These are phyloP conservation scores for Watsonalla binaria DNA, from an alignment of 2,888 invertebrate species.

Conservation along the genomic window DNA sequence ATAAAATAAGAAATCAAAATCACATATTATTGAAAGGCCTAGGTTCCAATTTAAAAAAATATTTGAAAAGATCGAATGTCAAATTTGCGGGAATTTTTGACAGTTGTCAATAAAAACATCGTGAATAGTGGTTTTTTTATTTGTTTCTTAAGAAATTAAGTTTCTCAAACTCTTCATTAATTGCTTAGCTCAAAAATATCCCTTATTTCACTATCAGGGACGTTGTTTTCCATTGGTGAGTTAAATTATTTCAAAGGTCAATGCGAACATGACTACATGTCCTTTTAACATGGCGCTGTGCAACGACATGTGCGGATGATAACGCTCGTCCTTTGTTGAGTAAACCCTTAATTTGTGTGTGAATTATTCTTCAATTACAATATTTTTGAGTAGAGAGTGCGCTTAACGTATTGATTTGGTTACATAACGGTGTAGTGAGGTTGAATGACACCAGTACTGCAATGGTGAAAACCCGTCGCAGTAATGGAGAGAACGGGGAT, in stretches of 20 bases:
- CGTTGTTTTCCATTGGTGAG: conserved; percentile 51
- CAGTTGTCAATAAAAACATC: conserved; percentile 74
- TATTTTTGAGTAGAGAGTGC: conserved; percentile 41
- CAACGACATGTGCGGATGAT: conserved; percentile 71
- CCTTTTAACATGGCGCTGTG: conserved; percentile 69
- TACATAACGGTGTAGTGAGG: conserved; percentile 51
- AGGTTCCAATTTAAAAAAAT: background rate
- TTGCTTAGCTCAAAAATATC: conserved; percentile 17
- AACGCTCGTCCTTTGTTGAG: conserved; percentile 64
- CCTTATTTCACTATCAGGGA: conserved; percentile 25
- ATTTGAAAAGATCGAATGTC: conserved; percentile 32
- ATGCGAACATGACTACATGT: conserved; percentile 39
- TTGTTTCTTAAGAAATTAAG: conserved; percentile 31
- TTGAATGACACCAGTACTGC: conserved; percentile 52
- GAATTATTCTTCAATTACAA: conserved; percentile 28
- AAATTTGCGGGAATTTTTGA: conserved; percentile 72
- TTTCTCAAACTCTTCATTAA: conserved; percentile 21
- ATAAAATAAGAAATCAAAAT: too few species aligned
- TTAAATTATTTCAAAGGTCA: conserved; percentile 38
- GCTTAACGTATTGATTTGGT: conserved; percentile 41
- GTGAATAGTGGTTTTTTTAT: conserved; percentile 43
- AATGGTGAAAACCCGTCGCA: conserved; percentile 79
- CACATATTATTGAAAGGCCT: background rate
- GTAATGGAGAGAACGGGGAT: conserved; percentile 75
- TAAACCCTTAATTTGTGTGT: conserved; percentile 47